Evolutionary conservation across 2,888 invertebrate species (phyloP), one percentile per base, ranked within the genome.

Genomic region (Hirtodrosophila cameraria): DNA sequence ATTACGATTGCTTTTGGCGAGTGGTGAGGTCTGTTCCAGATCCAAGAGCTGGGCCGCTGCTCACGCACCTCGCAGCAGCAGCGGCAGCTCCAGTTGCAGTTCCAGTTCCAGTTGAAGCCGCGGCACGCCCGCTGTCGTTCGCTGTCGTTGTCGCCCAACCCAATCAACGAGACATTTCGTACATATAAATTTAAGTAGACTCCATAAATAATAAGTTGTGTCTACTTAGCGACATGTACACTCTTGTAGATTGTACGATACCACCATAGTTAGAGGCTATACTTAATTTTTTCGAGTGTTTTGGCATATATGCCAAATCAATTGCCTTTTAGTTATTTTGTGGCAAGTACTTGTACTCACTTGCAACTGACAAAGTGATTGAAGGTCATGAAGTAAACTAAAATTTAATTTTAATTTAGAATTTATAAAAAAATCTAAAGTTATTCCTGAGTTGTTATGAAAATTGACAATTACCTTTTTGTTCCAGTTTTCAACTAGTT

Each of bases 211-310:
- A 81, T 86, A 81, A 81, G 61, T 70, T 81, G 70, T 83, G 86
- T 81, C 80, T 80, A 86, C 80, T 80, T 86, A 82, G 83, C 83
- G 83, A 83, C 80, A 69, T 75, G 76, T 78, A 75, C 72, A 85
- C 59, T 57, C 46, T 64, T 50, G 49, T 62, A 81, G 79, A 79
- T 79, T 79, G 75, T 25, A 4, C 52, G 75, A 75, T 69, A 60
- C 38, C 33, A 15, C 11, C 35, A 39, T 15, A 45, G 25, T 41
- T 28, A 12, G 57, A 8, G 15, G 28, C 31, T 41, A n/a, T 7
- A 38, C 39, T 42, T 28, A 27, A 18, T n/a, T 38, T 45, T 31
- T 33, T 13, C 42, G 46, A 20, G 36, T 54, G 41, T 45, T 63
- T 46, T 54, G 70, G 39, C 48, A 49, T 27, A 49, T 27, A 30